Conservation (phyloP, 2,113 vertebrate species). For the Oxyruncus cristatus region DNA sequence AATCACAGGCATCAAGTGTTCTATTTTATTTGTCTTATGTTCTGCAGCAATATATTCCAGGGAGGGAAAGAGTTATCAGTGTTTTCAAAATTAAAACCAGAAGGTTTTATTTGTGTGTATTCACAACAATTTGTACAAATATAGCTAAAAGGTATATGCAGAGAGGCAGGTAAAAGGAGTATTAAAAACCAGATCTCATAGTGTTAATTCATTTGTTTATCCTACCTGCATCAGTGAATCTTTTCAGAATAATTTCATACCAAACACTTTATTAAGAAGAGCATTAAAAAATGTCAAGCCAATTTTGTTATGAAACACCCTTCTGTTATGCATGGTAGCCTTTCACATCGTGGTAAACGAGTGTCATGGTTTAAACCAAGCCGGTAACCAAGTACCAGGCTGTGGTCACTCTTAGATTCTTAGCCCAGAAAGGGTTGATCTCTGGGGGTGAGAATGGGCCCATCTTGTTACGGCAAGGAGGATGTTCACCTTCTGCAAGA, state of each 20-base stretch:
- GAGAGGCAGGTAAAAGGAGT: not conserved
- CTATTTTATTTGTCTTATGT: not conserved
- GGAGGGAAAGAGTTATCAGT: not conserved
- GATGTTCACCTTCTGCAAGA: not conserved
- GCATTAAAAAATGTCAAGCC: not conserved
- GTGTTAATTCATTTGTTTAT: not conserved
- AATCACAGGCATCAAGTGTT: not conserved
- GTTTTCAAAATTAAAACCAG: not conserved
- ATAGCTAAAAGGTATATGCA: not conserved
- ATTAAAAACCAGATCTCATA: not conserved
- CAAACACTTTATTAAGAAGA: not conserved
- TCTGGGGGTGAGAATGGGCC: not conserved
- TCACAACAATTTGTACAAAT: not conserved
- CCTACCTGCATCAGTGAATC: not conserved
- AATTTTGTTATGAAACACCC: not conserved
- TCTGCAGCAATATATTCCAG: not conserved
- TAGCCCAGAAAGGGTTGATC: not conserved
- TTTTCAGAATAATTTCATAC: not conserved
- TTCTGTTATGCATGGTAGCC: rapidly evolving
- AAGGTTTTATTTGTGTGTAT: not conserved
- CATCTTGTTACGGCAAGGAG: rapidly evolving
- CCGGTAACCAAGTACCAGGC: not conserved
- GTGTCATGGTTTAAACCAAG: not conserved
- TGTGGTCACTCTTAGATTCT: not conserved
- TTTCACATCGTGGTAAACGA: not conserved